Percentiles rank a stretch among this genome's conserved stretches.
Conservation (phyloP, 2,113 vertebrate species). For the Amphilophus citrinellus region DNA sequence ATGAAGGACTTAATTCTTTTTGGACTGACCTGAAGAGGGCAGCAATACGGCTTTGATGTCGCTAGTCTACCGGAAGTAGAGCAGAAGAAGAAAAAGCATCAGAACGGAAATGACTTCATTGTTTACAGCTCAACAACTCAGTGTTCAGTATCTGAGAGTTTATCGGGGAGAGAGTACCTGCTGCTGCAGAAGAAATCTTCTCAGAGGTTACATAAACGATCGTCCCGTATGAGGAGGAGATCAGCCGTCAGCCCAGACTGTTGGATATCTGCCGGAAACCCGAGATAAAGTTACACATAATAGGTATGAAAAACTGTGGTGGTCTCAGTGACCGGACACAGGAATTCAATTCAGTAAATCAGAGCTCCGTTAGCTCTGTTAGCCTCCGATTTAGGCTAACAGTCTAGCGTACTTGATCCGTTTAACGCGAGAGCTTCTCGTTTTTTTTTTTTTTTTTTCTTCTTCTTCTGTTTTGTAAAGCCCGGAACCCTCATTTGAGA, state of each 20-base stretch:
- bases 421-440: neutral
- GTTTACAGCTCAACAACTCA: neutral
- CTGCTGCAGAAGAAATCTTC: neutral
- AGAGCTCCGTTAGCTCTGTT: neutral
- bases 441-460: too few relatives aligned
- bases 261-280: neutral
- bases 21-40: neutral
- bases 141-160: neutral
- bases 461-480: neutral
- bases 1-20: too few relatives aligned
- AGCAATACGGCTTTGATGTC: neutral
- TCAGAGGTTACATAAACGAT: neutral
- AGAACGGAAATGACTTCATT: neutral
- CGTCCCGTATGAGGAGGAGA: accelerated
- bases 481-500: neutral
- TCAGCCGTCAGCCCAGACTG: neutral
- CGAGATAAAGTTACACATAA: neutral
- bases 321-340: conserved; percentile 1
- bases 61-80: neutral
- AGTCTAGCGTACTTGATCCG: neutral
- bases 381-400: neutral
- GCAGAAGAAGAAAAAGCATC: neutral
- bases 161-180: neutral
- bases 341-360: neutral
- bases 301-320: neutral